Evolutionary conservation across 2,888 invertebrate species (phyloP), one percentile per base, ranked within the genome.

Genomic region (Eupithecia tripunctaria): DNA sequence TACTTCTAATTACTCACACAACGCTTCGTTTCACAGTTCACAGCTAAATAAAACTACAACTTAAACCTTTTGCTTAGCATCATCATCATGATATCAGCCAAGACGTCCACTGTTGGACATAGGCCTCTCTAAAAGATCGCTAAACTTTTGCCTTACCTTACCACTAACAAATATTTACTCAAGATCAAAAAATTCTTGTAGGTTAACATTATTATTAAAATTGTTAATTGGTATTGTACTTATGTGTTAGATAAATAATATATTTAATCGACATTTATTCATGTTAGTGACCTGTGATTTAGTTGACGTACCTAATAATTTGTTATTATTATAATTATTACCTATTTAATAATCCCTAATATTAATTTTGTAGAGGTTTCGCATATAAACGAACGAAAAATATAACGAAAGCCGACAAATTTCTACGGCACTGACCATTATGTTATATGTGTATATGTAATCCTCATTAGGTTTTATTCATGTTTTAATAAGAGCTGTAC

Each of bases 321-420:
- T 81, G 76, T 88, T 88, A 83, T 85, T 84, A 88, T 87, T 56
- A 14, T 12, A n/a, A n/a, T n/a, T n/a, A 25, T 56, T 56, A 56
- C 56, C 56, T 56, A 56, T 56, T 14, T 12, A 51, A 56, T 56
- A 56, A 56, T 56, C 56, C 86, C 87, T 89, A 89, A 86, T 87
- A 80, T 89, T 90, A 91, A 86, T 89, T 92, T 80, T 85, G 82
- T 88, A 91, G 87, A 92, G 93, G 93, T 94, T 94, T 94, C 93
- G 93, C 91, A 91, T 85, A 88, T 82, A 89, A 94, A 93, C 93
- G 93, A 94, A 93, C 81, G 87, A 79, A 83, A 73, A 77, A 68
- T 71, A 71, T 70, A 74, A 75, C 60, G 77, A 75, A 73, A 67
- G 74, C 70, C 74, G 76, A 80, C 77, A 51, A 27, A 69, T 68